phyloP scores from a whole-genome alignment of 2,113 vertebrate species.

The Actenoides lindsayi region DNA sequence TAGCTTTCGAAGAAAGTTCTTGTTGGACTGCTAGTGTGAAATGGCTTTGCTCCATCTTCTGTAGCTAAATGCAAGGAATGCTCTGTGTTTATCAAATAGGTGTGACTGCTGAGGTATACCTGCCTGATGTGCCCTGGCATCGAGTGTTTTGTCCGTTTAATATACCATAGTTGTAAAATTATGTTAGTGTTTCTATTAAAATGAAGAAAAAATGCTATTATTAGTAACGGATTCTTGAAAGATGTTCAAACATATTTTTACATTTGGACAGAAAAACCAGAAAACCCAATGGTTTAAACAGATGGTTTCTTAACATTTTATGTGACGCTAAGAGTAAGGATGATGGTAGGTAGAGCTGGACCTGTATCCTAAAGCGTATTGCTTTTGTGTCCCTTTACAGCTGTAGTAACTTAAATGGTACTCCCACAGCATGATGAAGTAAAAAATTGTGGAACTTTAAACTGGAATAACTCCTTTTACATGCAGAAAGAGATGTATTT shows the following conservation, averaged over 20 bases:
- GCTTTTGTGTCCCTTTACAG: neutral
- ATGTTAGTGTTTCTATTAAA: neutral
- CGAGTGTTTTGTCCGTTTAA: neutral
- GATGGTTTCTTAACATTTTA: neutral
- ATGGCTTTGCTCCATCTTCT: neutral
- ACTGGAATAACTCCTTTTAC: neutral
- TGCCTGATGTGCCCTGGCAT: neutral
- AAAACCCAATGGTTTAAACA: neutral
- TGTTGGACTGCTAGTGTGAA: neutral
- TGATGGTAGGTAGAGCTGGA: neutral
- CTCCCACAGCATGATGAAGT: neutral
- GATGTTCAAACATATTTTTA: neutral
- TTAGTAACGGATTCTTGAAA: neutral
- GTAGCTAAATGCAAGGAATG: neutral
- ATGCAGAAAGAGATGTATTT: neutral
- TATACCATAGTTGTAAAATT: neutral
- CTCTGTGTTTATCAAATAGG: neutral
- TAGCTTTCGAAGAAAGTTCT: neutral
- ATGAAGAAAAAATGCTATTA: neutral
- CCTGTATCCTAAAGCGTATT: neutral
- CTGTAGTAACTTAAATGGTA: neutral
- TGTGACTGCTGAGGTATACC: neutral
- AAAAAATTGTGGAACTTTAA: neutral
- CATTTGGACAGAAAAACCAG: neutral
- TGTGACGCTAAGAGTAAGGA: accelerated